These are phyloP conservation scores for Drosophila nr. fundita DNA, from an alignment of 2,888 invertebrate species.

Conservation along the genomic window DNA sequence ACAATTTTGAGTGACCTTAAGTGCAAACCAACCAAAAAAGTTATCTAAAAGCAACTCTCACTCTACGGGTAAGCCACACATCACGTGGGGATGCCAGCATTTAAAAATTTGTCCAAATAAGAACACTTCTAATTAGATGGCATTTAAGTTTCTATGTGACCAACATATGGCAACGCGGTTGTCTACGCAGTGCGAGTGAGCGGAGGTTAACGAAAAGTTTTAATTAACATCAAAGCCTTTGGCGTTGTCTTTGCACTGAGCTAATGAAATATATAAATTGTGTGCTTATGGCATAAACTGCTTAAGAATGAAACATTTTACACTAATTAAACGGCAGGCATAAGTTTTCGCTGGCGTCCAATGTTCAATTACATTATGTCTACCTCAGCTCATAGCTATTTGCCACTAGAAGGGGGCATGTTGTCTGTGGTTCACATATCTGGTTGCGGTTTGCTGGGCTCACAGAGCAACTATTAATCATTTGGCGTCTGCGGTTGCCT, in stretches of 20 bases:
- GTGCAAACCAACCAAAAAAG: background rate
- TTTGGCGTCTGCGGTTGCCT: conserved; percentile 50
- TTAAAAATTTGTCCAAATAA: conserved; percentile 7
- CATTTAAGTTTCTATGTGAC: conserved; percentile 30
- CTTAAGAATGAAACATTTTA: conserved; percentile 40
- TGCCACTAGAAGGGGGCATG: background rate
- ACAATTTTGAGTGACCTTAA: conserved; percentile 19
- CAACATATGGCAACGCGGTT: conserved; percentile 19
- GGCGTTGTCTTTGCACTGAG: conserved; percentile 24
- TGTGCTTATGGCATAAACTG: conserved; percentile 32
- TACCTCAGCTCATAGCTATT: background rate
- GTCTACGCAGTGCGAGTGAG: background rate
- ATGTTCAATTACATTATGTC: conserved; percentile 35
- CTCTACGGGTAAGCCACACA: background rate
- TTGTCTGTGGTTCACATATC: conserved; percentile 20
- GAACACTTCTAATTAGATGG: conserved; percentile 28
- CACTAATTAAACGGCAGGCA: conserved; percentile 50
- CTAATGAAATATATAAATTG: conserved; percentile 63
- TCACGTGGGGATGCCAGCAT: conserved; percentile 7
- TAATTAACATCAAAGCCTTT: conserved; percentile 64
- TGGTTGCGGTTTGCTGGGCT: conserved; percentile 27
- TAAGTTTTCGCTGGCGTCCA: conserved; percentile 20
- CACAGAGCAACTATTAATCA: conserved; percentile 69
- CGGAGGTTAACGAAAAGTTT: conserved; percentile 34
- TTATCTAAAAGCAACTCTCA: background rate